Percentiles rank a stretch among this genome's conserved stretches.
phyloP scores from a whole-genome alignment of 2,888 invertebrate species.

The Ditylenchus weischeri region DNA sequence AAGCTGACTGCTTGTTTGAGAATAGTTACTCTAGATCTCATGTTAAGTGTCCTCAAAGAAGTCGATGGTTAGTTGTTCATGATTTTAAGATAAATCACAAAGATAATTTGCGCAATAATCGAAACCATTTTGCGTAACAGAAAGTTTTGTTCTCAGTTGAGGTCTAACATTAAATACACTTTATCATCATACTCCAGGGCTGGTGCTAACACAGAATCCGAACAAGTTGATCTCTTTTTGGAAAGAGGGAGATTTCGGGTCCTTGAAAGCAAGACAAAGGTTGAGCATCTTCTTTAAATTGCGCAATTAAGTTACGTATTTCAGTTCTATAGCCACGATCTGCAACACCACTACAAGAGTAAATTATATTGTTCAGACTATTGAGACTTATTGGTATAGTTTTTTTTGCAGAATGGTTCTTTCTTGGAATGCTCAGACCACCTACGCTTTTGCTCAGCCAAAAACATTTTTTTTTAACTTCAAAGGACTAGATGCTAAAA shows the following conservation, averaged over 20 bases:
- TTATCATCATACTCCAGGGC: background rate
- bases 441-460: conserved; percentile 81
- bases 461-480: conserved; percentile 88
- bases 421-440: conserved; percentile 85
- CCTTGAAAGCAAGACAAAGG: conserved; percentile 64
- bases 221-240: conserved; percentile 71
- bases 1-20: conserved; percentile 29
- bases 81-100: too few species aligned
- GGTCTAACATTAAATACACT: background rate
- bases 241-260: conserved; percentile 88
- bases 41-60: conserved; percentile 22
- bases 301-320: too few species aligned
- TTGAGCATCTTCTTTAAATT: too few species aligned
- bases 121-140: too few species aligned
- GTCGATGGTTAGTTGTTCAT: conserved; percentile 18
- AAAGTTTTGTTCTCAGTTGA: too few species aligned
- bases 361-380: background rate
- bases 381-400: conserved; percentile 55
- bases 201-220: background rate
- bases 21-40: conserved; percentile 30
- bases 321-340: conserved; percentile 63
- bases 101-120: too few species aligned
- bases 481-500: conserved; percentile 67
- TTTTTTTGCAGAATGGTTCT: conserved; percentile 70
- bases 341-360: conserved; percentile 63